Evolutionary conservation across 2,888 invertebrate genomes (phyloP), one percentile per base, ranked within the genome.

Genomic region (Oscheius sp.): DNA sequence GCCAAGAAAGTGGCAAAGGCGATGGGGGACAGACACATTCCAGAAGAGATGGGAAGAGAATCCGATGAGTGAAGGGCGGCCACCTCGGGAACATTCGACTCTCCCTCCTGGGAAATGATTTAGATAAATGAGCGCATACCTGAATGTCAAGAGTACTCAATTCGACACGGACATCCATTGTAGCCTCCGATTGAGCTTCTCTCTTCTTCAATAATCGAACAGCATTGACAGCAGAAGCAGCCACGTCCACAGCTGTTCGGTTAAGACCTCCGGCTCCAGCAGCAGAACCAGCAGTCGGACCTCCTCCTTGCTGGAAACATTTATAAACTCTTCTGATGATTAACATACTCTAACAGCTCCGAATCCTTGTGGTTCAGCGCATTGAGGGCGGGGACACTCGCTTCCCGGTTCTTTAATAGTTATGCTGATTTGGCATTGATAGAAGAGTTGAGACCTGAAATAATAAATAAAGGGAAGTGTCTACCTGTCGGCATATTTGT

Each of bases 311-410:
- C 59, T 44, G 41, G 20, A 56, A 28, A 54, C 14, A 26, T 26
- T 22, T 4, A n/a, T 2, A 17, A 20, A 6, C 9, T 17, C 20
- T 20, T 30, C 36, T 6, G 14, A 2, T 17, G 17, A 20, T 20
- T 14, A 24, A 6, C 56, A 17, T n/a, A 33, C 56, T 20, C 82
- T 80, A 44, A 71, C 67, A 33, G 84, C 84, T 64, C 80, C 80
- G 76, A 85, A 85, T 67, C 83, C 83, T 64, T 71, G 72, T 44
- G 84, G 84, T 64, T 84, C 84, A 20, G 82, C 69, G 68, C 84
- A 84, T 36, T 81, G 75, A 50, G 84, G 84, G 26, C 84, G 80
- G 49, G 84, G 75, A 68, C 84, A 84, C 66, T 84, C 83, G 59
- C 78, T 77, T 67, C 81, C 75, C 32, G 84, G 84, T 54, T 84